Conservation (phyloP, 2,888 invertebrate species). For the Nomada lathburiana region DNA sequence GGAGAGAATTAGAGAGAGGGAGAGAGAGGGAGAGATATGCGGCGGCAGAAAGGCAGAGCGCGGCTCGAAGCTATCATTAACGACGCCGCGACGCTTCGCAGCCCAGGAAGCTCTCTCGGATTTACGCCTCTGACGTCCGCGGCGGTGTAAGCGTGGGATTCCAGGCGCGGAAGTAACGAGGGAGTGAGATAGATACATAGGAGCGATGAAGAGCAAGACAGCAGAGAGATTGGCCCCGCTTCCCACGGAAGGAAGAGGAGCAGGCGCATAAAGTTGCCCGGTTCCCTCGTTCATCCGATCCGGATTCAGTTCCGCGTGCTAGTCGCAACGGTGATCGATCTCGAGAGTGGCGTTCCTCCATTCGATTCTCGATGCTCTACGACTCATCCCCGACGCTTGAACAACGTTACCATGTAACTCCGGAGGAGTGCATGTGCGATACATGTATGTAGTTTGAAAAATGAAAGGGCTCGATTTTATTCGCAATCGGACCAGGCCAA, state of each 20-base stretch:
- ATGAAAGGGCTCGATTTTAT: too few relatives aligned
- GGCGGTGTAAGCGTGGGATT: conserved; percentile 68
- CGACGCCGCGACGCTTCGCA: conserved; percentile 67
- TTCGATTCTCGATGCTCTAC: conserved; percentile 50
- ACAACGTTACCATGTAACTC: background rate
- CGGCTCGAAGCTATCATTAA: conserved; percentile 65
- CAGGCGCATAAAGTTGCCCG: conserved; percentile 70
- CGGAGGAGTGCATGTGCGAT: too few relatives aligned
- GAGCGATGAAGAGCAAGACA: conserved; percentile 1
- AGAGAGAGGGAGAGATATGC: background rate
- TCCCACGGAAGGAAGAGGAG: conserved; percentile 70
- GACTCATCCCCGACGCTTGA: background rate
- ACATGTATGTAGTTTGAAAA: too few relatives aligned
- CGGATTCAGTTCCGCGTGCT: conserved; percentile 70
- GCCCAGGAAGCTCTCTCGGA: conserved; percentile 65
- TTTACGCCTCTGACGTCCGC: conserved; percentile 66
- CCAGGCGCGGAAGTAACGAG: conserved; percentile 69
- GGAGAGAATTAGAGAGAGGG: background rate
- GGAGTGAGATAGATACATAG: conserved; percentile 21
- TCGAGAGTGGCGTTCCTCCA: conserved; percentile 37
- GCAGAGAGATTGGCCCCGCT: conserved; percentile 57
- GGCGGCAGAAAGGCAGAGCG: conserved; percentile 50
- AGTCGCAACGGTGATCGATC: conserved; percentile 58
- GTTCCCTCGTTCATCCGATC: conserved; percentile 61
- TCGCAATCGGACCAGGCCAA: too few relatives aligned